Conservation (phyloP, 2,797 vertebrate species). For the Rousettus madagascariensis region DNA sequence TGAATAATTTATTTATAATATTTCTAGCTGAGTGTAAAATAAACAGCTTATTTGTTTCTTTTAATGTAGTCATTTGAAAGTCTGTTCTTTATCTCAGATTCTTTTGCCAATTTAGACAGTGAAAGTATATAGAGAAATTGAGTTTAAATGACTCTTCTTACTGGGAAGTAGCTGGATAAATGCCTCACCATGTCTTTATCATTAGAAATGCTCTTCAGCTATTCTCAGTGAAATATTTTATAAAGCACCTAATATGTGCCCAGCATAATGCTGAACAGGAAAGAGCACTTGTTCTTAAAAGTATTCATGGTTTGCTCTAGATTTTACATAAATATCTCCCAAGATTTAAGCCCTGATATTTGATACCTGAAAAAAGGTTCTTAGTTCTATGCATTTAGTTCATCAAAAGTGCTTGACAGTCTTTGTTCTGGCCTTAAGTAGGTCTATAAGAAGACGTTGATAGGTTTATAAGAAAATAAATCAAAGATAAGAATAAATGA, state of each 20-base stretch:
- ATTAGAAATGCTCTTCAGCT: conserved; percentile 10
- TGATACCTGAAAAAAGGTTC: background rate
- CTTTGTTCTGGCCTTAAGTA: background rate
- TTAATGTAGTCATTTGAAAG: conserved; percentile 45
- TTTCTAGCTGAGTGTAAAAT: conserved; percentile 22
- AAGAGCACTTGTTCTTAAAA: background rate
- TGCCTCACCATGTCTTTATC: conserved; percentile 5
- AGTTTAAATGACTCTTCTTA: conserved; percentile 40
- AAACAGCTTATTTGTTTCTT: conserved; percentile 55
- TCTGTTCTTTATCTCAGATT: conserved; percentile 42
- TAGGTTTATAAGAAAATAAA: background rate
- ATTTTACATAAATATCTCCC: background rate
- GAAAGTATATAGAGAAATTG: conserved; percentile 5
- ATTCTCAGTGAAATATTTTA: conserved; percentile 31
- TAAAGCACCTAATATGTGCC: background rate
- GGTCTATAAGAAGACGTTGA: background rate
- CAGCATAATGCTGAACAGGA: background rate
- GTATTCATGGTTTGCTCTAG: background rate
- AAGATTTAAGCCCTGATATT: background rate
- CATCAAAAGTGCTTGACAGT: background rate
- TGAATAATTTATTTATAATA: conserved; percentile 55
- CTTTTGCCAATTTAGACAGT: conserved; percentile 58
- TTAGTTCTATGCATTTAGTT: conserved; percentile 11
- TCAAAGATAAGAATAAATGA: background rate
- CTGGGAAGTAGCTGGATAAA: conserved; percentile 32